These are phyloP conservation scores for Cetonia aurata DNA, from an alignment of 2,888 invertebrate genomes.

Conservation along the genomic window DNA sequence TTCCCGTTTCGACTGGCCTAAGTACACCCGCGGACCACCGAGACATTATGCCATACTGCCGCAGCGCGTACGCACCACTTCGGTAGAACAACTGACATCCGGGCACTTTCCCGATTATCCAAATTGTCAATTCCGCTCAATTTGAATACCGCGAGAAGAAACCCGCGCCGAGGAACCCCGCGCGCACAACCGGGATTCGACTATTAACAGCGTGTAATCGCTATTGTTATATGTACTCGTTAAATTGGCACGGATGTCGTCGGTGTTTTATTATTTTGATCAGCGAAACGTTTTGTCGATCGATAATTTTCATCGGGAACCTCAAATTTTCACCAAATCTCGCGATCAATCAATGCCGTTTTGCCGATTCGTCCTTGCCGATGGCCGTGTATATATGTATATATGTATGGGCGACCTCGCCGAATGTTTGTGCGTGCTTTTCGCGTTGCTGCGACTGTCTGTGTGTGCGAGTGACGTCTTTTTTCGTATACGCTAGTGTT, in stretches of 20 bases:
- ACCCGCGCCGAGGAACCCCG: too few relatives aligned
- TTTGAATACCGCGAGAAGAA: slow-evolving; percentile 11
- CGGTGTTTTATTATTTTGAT: neutral
- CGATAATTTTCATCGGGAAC: neutral
- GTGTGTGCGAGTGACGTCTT: slow-evolving; percentile 16
- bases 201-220: too few relatives aligned
- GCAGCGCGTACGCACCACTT: neutral
- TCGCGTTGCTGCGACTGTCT: neutral
- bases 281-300: neutral
- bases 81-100: slow-evolving; percentile 11
- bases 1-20: slow-evolving; percentile 32
- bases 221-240: too few relatives aligned
- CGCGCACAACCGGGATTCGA: too few relatives aligned
- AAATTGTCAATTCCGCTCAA: slow-evolving; percentile 32
- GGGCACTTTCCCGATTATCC: slow-evolving; percentile 35
- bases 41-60: neutral
- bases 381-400: too few relatives aligned
- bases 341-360: neutral
- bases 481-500: slow-evolving; percentile 13
- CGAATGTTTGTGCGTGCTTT: neutral
- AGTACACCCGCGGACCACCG: slow-evolving; percentile 2
- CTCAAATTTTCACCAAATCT: neutral
- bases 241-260: slow-evolving; percentile 28
- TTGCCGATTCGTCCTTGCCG: neutral
- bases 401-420: neutral